Conservation (phyloP, 1,140 invertebrate species). For the Phthorimaea operculella region DNA sequence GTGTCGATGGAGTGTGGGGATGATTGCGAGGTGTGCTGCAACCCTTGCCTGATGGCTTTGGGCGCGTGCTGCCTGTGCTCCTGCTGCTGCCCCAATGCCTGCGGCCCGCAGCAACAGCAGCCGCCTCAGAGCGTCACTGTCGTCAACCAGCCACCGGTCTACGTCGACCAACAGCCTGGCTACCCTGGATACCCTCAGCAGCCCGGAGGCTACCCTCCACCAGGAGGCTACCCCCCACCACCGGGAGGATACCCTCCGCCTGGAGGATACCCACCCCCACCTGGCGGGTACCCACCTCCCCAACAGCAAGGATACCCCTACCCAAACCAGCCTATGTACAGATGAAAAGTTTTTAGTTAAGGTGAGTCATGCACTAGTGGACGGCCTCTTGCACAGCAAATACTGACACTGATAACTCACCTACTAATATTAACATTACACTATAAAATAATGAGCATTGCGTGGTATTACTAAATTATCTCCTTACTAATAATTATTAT, state of each 20-base stretch:
- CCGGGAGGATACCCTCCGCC: constrained; percentile 27
- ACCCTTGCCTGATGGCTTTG: constrained; percentile 53
- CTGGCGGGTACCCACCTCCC: constrained; percentile 25
- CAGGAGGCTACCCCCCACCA: constrained; percentile 15
- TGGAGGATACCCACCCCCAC: constrained; percentile 19
- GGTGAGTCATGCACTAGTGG: constrained; percentile 26
- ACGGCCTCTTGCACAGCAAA: not conserved
- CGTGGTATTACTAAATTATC: no score
- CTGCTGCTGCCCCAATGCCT: constrained; percentile 55
- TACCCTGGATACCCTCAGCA: no score
- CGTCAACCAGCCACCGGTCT: constrained; percentile 42
- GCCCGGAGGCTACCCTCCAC: no score
- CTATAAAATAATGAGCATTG: no score
- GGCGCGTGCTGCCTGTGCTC: constrained; percentile 52
- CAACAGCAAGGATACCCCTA: constrained; percentile 4
- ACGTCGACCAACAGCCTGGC: constrained; percentile 31
- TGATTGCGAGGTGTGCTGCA: constrained; percentile 38
- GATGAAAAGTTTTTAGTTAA: constrained; percentile 33
- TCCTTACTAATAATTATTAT: no score
- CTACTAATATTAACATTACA: no score
- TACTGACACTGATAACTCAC: not conserved
- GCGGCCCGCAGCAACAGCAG: constrained; percentile 45
- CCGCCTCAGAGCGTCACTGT: constrained; percentile 34
- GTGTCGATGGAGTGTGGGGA: constrained; percentile 58
- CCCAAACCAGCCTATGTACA: constrained; percentile 18